A percentile compares a stretch with the other conserved stretches of the same genome.
phyloP scores from a whole-genome alignment of 92 coral and sea anemone species.

The Phymanthus crucifer region DNA sequence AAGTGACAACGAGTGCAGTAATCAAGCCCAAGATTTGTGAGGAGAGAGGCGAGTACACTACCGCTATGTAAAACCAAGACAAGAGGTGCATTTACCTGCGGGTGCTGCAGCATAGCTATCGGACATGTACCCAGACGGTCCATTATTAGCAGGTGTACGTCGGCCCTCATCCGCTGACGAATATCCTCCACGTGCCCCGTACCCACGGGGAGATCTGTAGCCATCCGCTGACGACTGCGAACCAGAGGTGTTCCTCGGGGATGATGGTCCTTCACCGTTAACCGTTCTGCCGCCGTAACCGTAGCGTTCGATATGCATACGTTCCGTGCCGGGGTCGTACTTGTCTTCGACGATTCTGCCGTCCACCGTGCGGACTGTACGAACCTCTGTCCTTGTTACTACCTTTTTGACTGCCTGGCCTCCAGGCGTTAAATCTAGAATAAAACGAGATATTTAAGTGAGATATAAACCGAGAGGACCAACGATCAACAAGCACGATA shows the following conservation, averaged over 20 bases:
- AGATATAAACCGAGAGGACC: neutral
- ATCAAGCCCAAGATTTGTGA: neutral
- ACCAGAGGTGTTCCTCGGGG: conserved; percentile 62
- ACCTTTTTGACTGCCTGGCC: conserved; percentile 81
- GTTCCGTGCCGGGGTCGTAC: conserved; percentile 71
- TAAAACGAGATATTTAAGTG: neutral
- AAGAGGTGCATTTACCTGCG: conserved; percentile 30
- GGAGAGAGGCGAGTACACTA: neutral
- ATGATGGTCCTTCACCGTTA: conserved; percentile 49
- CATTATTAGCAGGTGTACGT: conserved; percentile 65
- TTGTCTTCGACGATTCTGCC: conserved; percentile 82
- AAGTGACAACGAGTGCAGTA: too few relatives aligned
- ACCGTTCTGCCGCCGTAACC: conserved; percentile 44
- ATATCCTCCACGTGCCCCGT: conserved; percentile 70
- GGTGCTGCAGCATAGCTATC: conserved; percentile 73
- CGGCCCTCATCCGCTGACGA: conserved; percentile 79
- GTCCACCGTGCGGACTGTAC: conserved; percentile 71
- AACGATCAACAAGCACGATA: neutral
- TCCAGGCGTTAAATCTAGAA: conserved; percentile 70
- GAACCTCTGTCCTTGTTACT: conserved; percentile 78
- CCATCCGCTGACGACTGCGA: conserved; percentile 73
- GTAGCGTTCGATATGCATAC: conserved; percentile 61
- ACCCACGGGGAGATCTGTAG: conserved; percentile 59
- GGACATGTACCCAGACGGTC: conserved; percentile 69
- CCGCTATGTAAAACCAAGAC: neutral